Evolutionary conservation across 2,797 vertebrate species (phyloP).

Genomic region (Mormyrops boulengeri): DNA sequence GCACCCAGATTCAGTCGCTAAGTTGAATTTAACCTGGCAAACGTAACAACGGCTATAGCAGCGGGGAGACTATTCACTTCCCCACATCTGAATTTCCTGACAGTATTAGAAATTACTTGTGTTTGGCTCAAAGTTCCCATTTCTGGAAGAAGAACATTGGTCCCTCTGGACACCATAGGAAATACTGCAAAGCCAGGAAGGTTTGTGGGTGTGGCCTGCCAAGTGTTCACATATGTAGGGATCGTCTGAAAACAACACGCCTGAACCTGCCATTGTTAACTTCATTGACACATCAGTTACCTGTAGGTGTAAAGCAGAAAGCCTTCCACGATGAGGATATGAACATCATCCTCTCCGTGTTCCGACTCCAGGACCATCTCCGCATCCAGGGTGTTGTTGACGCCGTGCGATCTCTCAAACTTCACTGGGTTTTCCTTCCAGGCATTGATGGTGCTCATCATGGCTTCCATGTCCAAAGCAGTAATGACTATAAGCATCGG

Average conservation of each 20-base stretch:
- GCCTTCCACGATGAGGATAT: slow-evolving; percentile 87
- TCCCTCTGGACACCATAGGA: background rate
- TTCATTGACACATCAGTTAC: slow-evolving; percentile 50
- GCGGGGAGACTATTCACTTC: background rate
- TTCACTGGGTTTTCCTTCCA: slow-evolving; percentile 85
- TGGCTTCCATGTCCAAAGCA: slow-evolving; percentile 90
- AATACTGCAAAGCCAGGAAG: background rate
- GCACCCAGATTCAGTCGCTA: background rate
- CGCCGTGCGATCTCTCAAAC: slow-evolving; percentile 84
- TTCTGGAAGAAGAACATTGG: background rate
- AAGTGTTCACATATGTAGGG: background rate
- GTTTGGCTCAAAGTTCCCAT: background rate
- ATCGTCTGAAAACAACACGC: background rate
- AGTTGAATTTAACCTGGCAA: background rate
- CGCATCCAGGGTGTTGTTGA: slow-evolving; percentile 54
- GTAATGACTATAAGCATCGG: slow-evolving; percentile 63
- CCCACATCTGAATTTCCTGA: background rate
- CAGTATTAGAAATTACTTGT: background rate
- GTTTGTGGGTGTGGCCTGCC: background rate
- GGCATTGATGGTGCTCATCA: slow-evolving; percentile 82
- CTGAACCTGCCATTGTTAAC: background rate
- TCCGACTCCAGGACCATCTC: slow-evolving; percentile 26
- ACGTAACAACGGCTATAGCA: background rate
- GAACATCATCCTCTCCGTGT: slow-evolving; percentile 42
- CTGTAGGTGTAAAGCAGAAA: slow-evolving; percentile 93